Base-by-base conservation (phyloP, 2,888 invertebrate species). In the Parnassius apollo region DNA sequence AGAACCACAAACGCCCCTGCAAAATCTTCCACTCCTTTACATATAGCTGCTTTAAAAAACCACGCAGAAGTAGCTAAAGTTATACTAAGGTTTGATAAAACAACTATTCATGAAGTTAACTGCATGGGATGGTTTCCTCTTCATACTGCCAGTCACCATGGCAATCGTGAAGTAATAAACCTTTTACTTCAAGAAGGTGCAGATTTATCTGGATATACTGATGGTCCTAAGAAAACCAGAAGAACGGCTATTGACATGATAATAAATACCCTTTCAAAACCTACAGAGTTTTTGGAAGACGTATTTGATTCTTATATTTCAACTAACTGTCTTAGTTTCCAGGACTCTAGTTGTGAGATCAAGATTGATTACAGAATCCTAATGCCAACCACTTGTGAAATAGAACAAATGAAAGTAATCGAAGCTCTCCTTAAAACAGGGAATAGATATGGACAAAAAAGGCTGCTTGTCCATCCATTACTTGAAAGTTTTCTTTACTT, bases 151-250 rank as follows among this genome's bases (percentile, higher is more conserved):
- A 93, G 93, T 53, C 88, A 92, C 62, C 89, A 93, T 67, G 93
- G 94, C 1, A 93, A 93, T 67, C 90, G 93, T 71, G 93, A 94
- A 65, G 92, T 94, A 57, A 92, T 94, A 55, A 73, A 71, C 0
- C 62, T 88, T 9, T 72, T 92, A 22, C 72, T 92, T 3, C 76
- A 80, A 68, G 86, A 91, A 76, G 93, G 93, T 9, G 92, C 88
- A 2, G 90, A 92, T 66, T 69, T 92, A 9, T 87, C 92, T 11
- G 81, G 82, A 0, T 80, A 86, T 57, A 86, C 86, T 7, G 85
- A 85, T 49, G 86, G 86, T 0, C 86, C 86, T 1, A 88, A 84
- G 68, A 88, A 84, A 69, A 82, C 69, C 22, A 82, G 78, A 65
- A 83, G 85, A 69, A 83, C 93, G 57, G 92, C 92, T n/a, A 82